Conservation (phyloP, 2,888 invertebrate genomes). For the Dorcus hopei region DNA sequence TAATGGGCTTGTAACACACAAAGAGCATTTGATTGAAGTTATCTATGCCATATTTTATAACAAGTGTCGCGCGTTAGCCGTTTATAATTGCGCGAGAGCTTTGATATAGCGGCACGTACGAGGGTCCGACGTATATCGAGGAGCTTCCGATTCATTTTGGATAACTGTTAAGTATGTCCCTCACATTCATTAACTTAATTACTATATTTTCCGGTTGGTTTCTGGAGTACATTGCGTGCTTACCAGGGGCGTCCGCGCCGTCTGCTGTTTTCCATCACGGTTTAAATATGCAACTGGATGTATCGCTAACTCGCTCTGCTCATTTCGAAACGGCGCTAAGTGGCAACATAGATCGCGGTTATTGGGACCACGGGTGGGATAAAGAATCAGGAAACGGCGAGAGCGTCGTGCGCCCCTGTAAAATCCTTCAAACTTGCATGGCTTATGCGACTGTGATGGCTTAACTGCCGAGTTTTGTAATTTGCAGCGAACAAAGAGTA, state of each 20-base stretch:
- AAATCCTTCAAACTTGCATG: too few species aligned
- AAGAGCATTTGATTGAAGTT: constrained; percentile 44
- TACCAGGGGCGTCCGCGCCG: too few species aligned
- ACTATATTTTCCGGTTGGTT: too few species aligned
- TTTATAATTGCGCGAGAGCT: constrained; percentile 31
- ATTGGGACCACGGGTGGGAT: constrained; percentile 35
- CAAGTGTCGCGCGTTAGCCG: constrained; percentile 31
- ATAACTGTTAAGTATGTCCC: too few species aligned
- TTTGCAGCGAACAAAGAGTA: too few species aligned
- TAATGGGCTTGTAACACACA: constrained; percentile 39
- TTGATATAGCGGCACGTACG: neutral
- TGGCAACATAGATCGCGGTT: constrained; percentile 34
- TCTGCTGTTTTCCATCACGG: too few species aligned
- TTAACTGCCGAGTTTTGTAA: too few species aligned
- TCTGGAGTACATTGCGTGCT: neutral
- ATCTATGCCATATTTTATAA: constrained; percentile 39
- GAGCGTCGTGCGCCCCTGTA: neutral
- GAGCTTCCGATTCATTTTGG: too few species aligned
- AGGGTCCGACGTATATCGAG: too few species aligned
- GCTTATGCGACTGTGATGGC: too few species aligned
- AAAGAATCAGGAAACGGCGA: constrained; percentile 27
- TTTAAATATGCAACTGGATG: too few species aligned
- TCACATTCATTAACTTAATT: too few species aligned
- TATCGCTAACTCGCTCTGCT: constrained; percentile 23
- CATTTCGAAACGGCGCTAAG: constrained; percentile 28